A percentile compares a stretch with the other conserved stretches of the same genome.
Conservation (phyloP, 2,113 vertebrate species). For the Noturus placidus region DNA sequence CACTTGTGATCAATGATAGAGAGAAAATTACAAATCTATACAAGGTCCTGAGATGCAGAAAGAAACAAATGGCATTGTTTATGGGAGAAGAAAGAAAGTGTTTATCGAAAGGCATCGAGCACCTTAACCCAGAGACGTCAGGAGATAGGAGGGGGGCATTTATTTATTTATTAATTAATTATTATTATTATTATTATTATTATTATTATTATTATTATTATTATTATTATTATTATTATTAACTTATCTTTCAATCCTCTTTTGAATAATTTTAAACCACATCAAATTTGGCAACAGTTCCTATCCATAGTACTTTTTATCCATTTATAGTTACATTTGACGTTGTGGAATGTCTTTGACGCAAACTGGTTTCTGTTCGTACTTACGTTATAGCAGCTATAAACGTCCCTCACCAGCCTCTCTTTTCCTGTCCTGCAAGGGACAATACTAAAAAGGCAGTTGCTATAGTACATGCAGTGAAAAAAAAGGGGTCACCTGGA, state of each 20-base stretch:
- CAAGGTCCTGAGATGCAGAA: conserved; percentile 36
- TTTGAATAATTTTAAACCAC: not conserved
- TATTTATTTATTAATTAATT: no score
- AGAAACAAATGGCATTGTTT: conserved; percentile 40
- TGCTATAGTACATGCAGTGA: not conserved
- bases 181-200: no score
- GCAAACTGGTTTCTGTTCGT: no score
- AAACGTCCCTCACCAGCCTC: no score
- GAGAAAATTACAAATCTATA: conserved; percentile 55
- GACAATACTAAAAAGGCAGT: not conserved
- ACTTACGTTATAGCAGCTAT: no score
- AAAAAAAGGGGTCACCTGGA: not conserved
- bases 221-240: no score
- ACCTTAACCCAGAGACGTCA: not conserved
- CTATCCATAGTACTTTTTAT: not conserved
- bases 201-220: no score
- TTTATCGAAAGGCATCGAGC: conserved; percentile 20
- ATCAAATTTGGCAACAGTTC: no score
- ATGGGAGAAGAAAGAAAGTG: conserved; percentile 18
- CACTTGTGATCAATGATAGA: conserved; percentile 49
- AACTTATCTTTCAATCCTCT: not conserved
- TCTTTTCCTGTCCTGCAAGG: not conserved
- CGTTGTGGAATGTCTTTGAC: no score
- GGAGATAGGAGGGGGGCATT: not conserved
- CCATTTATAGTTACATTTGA: no score